These are phyloP conservation scores for Pao palembangensis DNA, from an alignment of 2,113 vertebrate genomes.

Conservation along the genomic window DNA sequence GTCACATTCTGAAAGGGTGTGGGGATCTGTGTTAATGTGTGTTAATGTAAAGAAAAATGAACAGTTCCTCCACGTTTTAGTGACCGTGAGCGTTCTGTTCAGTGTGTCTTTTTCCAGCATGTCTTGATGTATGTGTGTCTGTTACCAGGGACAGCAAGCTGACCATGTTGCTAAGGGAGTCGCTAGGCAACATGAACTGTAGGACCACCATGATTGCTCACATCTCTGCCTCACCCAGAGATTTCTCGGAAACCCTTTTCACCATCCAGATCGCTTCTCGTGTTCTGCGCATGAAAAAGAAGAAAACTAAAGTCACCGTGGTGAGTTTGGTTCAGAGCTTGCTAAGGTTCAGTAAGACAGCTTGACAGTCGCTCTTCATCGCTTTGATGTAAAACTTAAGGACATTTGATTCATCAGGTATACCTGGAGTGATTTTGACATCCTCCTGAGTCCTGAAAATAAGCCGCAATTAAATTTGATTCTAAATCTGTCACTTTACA, in stretches of 20 bases:
- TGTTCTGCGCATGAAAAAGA: conserved; percentile 97
- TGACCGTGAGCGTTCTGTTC: conserved; percentile 11
- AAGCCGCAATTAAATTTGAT: neutral
- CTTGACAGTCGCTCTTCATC: neutral
- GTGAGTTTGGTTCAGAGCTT: conserved; percentile 53
- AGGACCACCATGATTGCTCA: conserved; percentile 99
- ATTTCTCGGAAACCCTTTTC: conserved; percentile 92
- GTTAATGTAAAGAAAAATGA: conserved; percentile 7
- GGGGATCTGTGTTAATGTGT: conserved; percentile 10
- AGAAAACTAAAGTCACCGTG: conserved; percentile 93
- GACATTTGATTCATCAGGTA: conserved; percentile 1
- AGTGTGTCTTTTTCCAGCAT: conserved; percentile 22
- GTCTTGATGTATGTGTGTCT: conserved; percentile 44
- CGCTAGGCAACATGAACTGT: conserved; percentile 98
- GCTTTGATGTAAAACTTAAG: conserved; percentile 8
- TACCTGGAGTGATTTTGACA: neutral
- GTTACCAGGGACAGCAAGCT: conserved; percentile 95
- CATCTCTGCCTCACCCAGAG: conserved; percentile 88
- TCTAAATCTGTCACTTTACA: conserved; percentile 7
- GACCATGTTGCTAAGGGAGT: conserved; percentile 98
- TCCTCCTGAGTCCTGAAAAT: neutral
- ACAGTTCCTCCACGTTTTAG: conserved; percentile 24
- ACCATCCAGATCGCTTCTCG: conserved; percentile 96
- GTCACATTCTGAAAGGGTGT: conserved; percentile 12
- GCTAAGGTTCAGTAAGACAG: conserved; percentile 4